Evolutionary conservation across 2,113 vertebrate genomes (phyloP), one percentile per base, ranked within the genome.

Genomic region (Catharus bicknelli): DNA sequence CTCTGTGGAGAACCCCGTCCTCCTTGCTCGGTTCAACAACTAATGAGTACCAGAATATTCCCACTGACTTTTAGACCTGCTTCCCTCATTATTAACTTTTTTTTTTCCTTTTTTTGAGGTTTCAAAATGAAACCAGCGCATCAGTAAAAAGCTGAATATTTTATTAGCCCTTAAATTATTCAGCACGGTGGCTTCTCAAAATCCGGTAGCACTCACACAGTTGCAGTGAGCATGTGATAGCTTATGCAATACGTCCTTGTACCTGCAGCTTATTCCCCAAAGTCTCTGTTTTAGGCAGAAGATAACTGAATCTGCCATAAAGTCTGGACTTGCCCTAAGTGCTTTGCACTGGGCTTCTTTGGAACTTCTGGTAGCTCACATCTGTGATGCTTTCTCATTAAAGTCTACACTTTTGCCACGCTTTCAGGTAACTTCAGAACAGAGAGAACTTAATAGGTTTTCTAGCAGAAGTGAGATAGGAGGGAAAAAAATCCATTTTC

Each of bases 131-230:
- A 98, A 88, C 88, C 88, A 83, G 75, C 96, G 67, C 94, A 94
- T 98, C 96, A 96, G 93, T 97, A 92, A 97, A 95, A 96, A 96
- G 90, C 84, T 96, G 96, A 97, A 97, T 98, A 97, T 98, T 98
- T 98, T 95, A 98, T 97, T 97, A 98, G 62, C 12, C 95, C 40
- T 85, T 98, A 94, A 97, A 98, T 98, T 98, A 97, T 98, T 97
- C 96, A 98, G 93, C 51, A 25, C 63, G 7, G 90, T 92, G 92
- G 86, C 89, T 86, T 97, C 94, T 97, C 78, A 96, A 95, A 97
- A 97, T 95, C 83, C 78, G 94, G 53, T 96, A 97, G 95, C 67
- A 66, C 93, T 90, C 94, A 66, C 83, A 90, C 89, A 91, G 93
- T 97, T 96, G 94, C 90, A 94, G 89, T 7, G 66, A 95, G 76